Evolutionary conservation across 1,140 invertebrate species (phyloP), one percentile per base, ranked within the genome.

Genomic region (Drosophila pruinosa): DNA sequence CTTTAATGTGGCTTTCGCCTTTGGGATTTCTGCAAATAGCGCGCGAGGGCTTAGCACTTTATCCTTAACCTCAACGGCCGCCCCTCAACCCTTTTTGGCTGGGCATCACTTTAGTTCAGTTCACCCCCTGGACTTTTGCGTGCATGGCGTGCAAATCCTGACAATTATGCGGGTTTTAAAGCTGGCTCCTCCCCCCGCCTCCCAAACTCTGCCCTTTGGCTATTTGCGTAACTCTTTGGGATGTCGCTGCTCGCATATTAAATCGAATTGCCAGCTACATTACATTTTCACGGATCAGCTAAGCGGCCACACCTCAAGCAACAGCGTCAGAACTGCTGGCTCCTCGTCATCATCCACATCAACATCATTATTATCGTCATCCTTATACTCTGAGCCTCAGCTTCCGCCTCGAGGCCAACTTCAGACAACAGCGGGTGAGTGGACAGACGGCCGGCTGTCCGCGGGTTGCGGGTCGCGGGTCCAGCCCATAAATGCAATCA

Each of bases 81-180:
- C 64, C 71, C 72, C 69, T 24, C 48, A 43, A 71, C 58, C 75
- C 41, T 39, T 77, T 50, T 2, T n/a, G n/a, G 12, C 45, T n/a
- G 39, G 4, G 12, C 38, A n/a, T n/a, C n/a, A n/a, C n/a, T n/a
- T n/a, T n/a, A n/a, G n/a, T n/a, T n/a, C n/a, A n/a, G n/a, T n/a
- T 10, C 58, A 43, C 26, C 36, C 56, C 22, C 17, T 7, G 36
- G 6, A n/a, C 54, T 39, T 50, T 65, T 43, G 50, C 6, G 58
- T 38, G 45, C 6, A 62, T 62, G 82, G 82, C 82, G 81, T 86
- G 81, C 81, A 86, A 86, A 86, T 86, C 81, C 78, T 64, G 81
- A 88, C 81, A 86, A 86, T 86, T 86, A 86, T 86, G 82, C 81
- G 81, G 81, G 82, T 88, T 86, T 83, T 86, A 53, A 85, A 85